These are phyloP conservation scores for Anthoscopus minutus DNA, from an alignment of 2,113 vertebrate genomes.

Conservation along the genomic window DNA sequence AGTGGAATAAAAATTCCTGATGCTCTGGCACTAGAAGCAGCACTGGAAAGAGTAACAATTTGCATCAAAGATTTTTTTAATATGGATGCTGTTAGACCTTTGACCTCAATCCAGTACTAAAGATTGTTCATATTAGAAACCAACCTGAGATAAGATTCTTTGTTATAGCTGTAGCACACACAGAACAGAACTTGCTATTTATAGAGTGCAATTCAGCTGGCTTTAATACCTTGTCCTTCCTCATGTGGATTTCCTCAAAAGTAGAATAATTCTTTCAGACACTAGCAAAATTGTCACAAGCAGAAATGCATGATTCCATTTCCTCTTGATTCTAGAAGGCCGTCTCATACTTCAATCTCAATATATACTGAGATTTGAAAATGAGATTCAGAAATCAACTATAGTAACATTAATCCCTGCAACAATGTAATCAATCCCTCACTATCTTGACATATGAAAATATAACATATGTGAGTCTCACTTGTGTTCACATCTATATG, in stretches of 20 bases:
- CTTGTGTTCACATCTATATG: neutral
- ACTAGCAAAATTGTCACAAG: neutral
- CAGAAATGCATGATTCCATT: neutral
- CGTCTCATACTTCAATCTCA: neutral
- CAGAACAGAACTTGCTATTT: neutral
- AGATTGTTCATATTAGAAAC: neutral
- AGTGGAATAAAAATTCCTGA: neutral
- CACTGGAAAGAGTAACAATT: neutral
- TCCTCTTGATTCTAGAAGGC: neutral
- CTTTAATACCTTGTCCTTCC: slow-evolving; percentile 2
- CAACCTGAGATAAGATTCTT: neutral
- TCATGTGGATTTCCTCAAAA: neutral
- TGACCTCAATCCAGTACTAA: neutral
- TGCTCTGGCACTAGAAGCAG: neutral
- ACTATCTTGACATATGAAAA: neutral
- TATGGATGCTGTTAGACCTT: neutral
- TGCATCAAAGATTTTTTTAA: neutral
- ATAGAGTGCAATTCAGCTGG: neutral
- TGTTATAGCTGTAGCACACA: neutral
- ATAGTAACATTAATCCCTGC: neutral
- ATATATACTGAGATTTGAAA: neutral
- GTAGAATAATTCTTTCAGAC: neutral
- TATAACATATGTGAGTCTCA: neutral
- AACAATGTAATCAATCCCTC: neutral
- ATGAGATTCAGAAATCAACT: neutral